phyloP scores from a whole-genome alignment of 2,113 vertebrate species.

The Gopherus evgoodei region DNA sequence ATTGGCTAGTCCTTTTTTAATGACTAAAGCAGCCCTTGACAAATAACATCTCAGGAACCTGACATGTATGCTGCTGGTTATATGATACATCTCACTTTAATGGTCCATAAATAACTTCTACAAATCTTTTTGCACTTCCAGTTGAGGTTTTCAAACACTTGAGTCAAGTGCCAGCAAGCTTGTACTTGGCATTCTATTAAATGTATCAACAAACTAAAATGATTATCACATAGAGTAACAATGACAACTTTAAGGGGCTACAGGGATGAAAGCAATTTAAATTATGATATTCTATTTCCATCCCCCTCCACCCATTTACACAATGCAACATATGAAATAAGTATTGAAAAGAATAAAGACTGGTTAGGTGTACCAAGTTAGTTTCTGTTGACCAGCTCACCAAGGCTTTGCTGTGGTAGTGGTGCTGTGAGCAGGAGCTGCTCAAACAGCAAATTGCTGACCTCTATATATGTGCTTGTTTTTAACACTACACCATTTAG shows the following conservation, averaged over 20 bases:
- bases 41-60: constrained; percentile 54
- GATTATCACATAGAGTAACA: neutral
- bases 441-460: neutral
- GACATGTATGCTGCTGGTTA: constrained; percentile 26
- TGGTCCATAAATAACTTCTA: constrained; percentile 47
- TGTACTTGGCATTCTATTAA: neutral
- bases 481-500: neutral
- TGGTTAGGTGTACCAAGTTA: neutral
- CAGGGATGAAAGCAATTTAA: constrained; percentile 14
- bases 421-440: neutral
- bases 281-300: neutral
- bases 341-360: neutral
- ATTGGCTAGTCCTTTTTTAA: neutral
- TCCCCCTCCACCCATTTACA: neutral
- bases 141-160: neutral
- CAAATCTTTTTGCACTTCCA: constrained; percentile 37
- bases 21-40: constrained; percentile 50
- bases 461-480: neutral
- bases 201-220: neutral
- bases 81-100: constrained; percentile 51
- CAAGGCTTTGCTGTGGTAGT: neutral
- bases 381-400: neutral
- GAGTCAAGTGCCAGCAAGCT: constrained; percentile 24
- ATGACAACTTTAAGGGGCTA: neutral
- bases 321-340: neutral